These are phyloP conservation scores for Cheilosia scutellata DNA, from an alignment of 2,888 invertebrate genomes.

Conservation along the genomic window DNA sequence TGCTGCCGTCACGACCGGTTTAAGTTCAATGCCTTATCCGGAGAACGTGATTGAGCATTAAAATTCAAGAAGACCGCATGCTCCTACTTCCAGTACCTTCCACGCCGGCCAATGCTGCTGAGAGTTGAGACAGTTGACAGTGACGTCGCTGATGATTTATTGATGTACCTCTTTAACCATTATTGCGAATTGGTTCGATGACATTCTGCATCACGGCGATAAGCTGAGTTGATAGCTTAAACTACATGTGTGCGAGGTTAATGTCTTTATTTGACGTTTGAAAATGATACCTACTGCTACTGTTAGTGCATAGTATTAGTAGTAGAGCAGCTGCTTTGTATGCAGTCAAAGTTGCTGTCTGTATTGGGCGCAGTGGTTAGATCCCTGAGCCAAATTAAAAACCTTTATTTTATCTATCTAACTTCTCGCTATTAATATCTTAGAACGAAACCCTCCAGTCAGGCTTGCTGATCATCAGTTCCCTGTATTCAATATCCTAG, in stretches of 20 bases:
- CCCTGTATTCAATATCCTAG: too few species aligned
- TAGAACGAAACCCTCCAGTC: too few species aligned
- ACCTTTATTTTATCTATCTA: too few species aligned
- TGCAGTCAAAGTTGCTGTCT: too few species aligned
- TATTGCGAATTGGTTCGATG: conserved; percentile 47
- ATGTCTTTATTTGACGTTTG: conserved; percentile 7
- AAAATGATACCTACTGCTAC: neutral
- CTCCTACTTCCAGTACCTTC: neutral
- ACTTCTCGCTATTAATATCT: too few species aligned
- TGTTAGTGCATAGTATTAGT: too few species aligned
- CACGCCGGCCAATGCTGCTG: conserved; percentile 12
- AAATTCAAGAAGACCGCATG: conserved; percentile 59
- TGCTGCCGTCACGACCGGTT: conserved; percentile 42
- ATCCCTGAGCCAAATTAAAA: too few species aligned
- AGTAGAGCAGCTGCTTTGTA: too few species aligned
- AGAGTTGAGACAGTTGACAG: conserved; percentile 49
- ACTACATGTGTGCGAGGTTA: conserved; percentile 1
- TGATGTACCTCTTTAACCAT: conserved; percentile 53
- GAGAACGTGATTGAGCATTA: conserved; percentile 74
- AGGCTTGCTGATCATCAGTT: too few species aligned
- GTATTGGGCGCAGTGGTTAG: too few species aligned
- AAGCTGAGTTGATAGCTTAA: conserved; percentile 40
- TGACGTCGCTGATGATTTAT: conserved; percentile 68
- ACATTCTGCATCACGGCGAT: conserved; percentile 35
- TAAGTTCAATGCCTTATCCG: conserved; percentile 67